Conservation (phyloP, 2,888 invertebrate genomes). For the Colostygia pectinataria region DNA sequence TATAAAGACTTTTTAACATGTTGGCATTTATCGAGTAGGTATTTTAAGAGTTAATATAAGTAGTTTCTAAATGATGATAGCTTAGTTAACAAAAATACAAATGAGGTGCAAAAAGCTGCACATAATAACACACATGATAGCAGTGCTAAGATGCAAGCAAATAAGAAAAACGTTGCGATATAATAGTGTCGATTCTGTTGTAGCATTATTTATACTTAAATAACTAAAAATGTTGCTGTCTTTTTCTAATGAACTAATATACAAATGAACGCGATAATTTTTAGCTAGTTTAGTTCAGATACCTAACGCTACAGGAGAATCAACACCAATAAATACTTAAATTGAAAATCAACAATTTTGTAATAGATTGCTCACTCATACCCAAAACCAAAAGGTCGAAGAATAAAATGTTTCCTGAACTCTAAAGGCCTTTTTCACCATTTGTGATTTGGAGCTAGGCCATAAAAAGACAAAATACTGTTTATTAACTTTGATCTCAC, state of each 20-base stretch:
- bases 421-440: background rate
- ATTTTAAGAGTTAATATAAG: slow-evolving; percentile 4
- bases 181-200: too few relatives aligned
- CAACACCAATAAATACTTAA: background rate
- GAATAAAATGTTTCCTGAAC: slow-evolving; percentile 1
- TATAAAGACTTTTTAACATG: too few relatives aligned
- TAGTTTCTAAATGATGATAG: slow-evolving; percentile 1
- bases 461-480: too few relatives aligned
- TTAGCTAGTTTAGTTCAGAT: too few relatives aligned
- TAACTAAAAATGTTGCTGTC: too few relatives aligned
- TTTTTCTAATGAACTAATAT: too few relatives aligned
- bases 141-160: slow-evolving; percentile 31
- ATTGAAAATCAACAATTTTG: slow-evolving; percentile 5
- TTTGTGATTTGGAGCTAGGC: too few relatives aligned
- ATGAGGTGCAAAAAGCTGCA: slow-evolving; percentile 15
- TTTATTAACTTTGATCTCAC: too few relatives aligned
- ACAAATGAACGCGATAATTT: too few relatives aligned
- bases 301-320: too few relatives aligned
- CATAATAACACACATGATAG: slow-evolving; percentile 18
- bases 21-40: too few relatives aligned
- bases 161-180: slow-evolving; percentile 4
- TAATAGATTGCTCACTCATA: slow-evolving; percentile 12
- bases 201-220: too few relatives aligned
- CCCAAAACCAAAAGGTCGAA: slow-evolving; percentile 9
- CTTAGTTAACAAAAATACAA: slow-evolving; percentile 9